These are phyloP conservation scores for Nannoperca obscura DNA, from an alignment of 2,797 vertebrate genomes.

Conservation along the genomic window DNA sequence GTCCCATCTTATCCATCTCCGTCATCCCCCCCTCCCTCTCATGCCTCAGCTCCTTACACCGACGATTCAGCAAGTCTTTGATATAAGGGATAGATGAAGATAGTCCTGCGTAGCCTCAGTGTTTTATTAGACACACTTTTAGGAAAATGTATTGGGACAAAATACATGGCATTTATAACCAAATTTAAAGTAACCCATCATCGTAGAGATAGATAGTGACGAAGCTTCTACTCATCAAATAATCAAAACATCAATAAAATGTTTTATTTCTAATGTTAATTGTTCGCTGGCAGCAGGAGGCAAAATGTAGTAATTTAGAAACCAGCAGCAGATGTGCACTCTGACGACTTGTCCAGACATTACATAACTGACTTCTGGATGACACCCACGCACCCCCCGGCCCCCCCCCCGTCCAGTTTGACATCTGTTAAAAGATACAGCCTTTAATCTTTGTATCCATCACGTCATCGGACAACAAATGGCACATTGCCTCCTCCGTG, in stretches of 20 bases:
- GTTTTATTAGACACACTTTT: neutral
- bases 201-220: neutral
- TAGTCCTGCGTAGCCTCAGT: neutral
- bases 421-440: slow-evolving; percentile 62
- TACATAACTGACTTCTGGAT: slow-evolving; percentile 59
- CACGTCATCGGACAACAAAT: slow-evolving; percentile 33
- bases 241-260: too few relatives aligned
- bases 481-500: slow-evolving; percentile 7
- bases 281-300: slow-evolving; percentile 15
- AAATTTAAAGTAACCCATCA: neutral
- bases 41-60: neutral
- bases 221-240: neutral
- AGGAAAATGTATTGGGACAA: neutral
- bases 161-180: neutral
- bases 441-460: slow-evolving; percentile 59
- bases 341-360: slow-evolving; percentile 53
- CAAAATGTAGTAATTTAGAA: neutral
- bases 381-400: neutral
- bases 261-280: slow-evolving; percentile 8
- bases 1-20: slow-evolving; percentile 63
- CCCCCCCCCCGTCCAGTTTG: neutral
- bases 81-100: neutral
- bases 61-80: neutral
- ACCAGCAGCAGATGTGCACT: slow-evolving; percentile 62
- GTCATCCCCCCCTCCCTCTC: neutral